phyloP scores from a whole-genome alignment of 2,113 vertebrate species.

The Pseudorhombus dupliciocellatus region DNA sequence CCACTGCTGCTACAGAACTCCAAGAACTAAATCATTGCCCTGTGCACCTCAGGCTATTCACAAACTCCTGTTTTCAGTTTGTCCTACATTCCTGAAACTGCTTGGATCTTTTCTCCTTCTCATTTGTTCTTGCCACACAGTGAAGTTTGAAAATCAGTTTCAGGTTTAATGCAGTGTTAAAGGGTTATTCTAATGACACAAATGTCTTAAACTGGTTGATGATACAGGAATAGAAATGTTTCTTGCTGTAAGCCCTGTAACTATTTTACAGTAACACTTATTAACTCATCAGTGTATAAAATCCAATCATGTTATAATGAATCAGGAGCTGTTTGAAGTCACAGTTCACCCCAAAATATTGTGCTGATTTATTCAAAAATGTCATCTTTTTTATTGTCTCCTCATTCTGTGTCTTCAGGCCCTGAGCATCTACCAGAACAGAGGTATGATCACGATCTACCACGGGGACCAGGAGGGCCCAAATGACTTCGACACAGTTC shows the following conservation, averaged over 20 bases:
- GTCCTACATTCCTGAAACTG: neutral
- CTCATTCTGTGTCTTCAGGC: slow-evolving; percentile 65
- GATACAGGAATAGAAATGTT: too few relatives aligned
- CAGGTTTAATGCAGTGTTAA: too few relatives aligned
- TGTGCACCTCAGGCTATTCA: neutral
- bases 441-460: slow-evolving; percentile 85
- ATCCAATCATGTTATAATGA: too few relatives aligned
- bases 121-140: too few relatives aligned
- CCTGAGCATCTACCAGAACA: slow-evolving; percentile 84
- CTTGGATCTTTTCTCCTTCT: too few relatives aligned
- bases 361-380: neutral
- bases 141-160: too few relatives aligned
- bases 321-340: neutral
- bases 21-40: neutral
- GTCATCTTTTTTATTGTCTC: neutral
- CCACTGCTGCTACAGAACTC: neutral
- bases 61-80: neutral
- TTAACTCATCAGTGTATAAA: neutral
- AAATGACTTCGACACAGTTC: slow-evolving; percentile 89
- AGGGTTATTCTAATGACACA: too few relatives aligned
- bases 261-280: neutral
- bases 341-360: neutral
- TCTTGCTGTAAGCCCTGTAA: neutral
- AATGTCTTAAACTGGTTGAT: too few relatives aligned
- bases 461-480: slow-evolving; percentile 83